Evolutionary conservation across 92 coral and sea anemone genomes (phyloP).

Genomic region (Blastomussa wellsi): DNA sequence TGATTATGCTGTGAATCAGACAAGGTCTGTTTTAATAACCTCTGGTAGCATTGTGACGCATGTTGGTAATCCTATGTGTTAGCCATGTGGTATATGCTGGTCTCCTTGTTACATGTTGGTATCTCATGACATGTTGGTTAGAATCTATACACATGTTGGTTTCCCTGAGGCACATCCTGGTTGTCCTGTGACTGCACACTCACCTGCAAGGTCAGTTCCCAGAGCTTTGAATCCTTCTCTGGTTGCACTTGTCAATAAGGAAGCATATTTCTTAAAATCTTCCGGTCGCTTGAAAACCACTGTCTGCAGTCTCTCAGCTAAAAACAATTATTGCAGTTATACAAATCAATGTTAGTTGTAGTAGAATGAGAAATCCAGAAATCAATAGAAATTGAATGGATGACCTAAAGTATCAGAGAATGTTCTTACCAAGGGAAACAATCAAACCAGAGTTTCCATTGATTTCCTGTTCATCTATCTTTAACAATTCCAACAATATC

Average conservation of each 20-base stretch:
- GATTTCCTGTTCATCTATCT: constrained; percentile 25
- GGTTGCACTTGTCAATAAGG: constrained; percentile 58
- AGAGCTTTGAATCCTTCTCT: constrained; percentile 76
- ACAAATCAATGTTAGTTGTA: neutral
- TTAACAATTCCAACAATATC: constrained; percentile 59
- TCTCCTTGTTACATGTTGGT: too few species aligned
- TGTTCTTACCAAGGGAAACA: constrained; percentile 9
- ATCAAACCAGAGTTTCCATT: constrained; percentile 20
- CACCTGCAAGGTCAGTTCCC: constrained; percentile 73
- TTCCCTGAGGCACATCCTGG: neutral
- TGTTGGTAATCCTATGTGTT: too few species aligned
- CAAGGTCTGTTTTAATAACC: too few species aligned
- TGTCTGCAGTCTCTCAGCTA: constrained; percentile 48
- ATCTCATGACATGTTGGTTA: too few species aligned
- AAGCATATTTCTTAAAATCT: constrained; percentile 63
- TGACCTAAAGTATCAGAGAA: neutral
- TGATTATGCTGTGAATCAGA: neutral
- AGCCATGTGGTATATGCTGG: too few species aligned
- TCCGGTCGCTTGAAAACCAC: constrained; percentile 61
- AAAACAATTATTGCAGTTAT: neutral
- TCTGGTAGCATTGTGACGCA: neutral
- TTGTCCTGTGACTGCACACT: neutral
- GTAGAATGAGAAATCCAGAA: neutral
- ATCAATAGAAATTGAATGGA: neutral
- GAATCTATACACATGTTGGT: too few species aligned